phyloP scores from a whole-genome alignment of 2,888 invertebrate genomes.

The Miltochrista miniata region DNA sequence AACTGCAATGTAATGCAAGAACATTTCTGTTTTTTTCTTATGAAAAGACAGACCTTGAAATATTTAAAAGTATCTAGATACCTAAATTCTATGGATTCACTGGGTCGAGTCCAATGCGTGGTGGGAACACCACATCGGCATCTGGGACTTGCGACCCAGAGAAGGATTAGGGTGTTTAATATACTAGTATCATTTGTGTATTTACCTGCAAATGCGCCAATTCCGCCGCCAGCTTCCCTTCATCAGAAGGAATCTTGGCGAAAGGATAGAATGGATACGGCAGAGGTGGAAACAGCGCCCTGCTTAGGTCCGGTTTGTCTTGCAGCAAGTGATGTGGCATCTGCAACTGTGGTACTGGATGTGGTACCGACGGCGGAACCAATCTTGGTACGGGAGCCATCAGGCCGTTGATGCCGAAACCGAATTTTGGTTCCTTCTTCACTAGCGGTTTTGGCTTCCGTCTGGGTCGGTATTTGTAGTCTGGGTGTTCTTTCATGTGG shows the following conservation, averaged over 20 bases:
- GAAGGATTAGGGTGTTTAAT: too few species aligned
- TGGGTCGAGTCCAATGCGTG: too few species aligned
- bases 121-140: too few species aligned
- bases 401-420: constrained; percentile 86
- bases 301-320: constrained; percentile 86
- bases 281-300: constrained; percentile 87
- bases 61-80: too few species aligned
- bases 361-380: constrained; percentile 66
- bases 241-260: constrained; percentile 80
- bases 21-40: too few species aligned
- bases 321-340: constrained; percentile 79
- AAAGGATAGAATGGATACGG: constrained; percentile 89
- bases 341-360: constrained; percentile 73
- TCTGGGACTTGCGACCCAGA: too few species aligned
- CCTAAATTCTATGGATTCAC: too few species aligned
- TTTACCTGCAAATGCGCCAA: constrained; percentile 85
- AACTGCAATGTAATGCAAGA: too few species aligned
- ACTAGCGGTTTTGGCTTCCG: constrained; percentile 93
- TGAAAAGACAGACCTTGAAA: too few species aligned
- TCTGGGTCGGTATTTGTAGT: constrained; percentile 95
- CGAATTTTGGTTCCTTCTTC: constrained; percentile 91
- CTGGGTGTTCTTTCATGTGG: constrained; percentile 97
- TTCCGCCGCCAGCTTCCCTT: constrained; percentile 86
- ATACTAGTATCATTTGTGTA: background rate
- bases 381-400: constrained; percentile 84